These are phyloP conservation scores for Chloroclystis v-ata DNA, from an alignment of 2,888 invertebrate species.

Conservation along the genomic window DNA sequence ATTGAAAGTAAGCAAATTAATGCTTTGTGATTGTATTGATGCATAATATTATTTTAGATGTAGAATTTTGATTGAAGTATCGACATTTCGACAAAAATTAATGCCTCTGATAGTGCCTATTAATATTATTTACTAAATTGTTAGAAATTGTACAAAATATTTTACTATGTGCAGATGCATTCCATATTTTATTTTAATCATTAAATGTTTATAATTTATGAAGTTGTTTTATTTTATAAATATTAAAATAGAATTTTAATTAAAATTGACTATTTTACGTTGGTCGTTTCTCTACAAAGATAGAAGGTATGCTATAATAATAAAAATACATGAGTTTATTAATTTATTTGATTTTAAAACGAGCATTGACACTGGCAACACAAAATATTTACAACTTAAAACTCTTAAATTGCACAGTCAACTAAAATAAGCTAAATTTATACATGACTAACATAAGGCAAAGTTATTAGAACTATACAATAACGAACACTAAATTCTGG, in stretches of 20 bases:
- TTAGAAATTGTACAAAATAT: conserved; percentile 4
- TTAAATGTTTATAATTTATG: conserved; percentile 8
- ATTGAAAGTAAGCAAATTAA: too few relatives aligned
- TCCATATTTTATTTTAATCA: conserved; percentile 17
- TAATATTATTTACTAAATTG: conserved; percentile 4
- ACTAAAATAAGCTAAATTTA: conserved; percentile 11
- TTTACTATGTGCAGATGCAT: conserved; percentile 8
- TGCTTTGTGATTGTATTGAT: too few relatives aligned
- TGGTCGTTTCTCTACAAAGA: too few relatives aligned
- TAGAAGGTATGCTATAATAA: too few relatives aligned
- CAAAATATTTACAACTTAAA: conserved; percentile 36
- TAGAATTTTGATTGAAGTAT: too few relatives aligned
- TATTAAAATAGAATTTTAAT: too few relatives aligned
- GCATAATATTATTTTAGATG: too few relatives aligned
- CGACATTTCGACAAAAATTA: conserved; percentile 12
- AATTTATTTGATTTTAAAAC: conserved; percentile 5
- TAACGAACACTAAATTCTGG: neutral
- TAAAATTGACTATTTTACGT: too few relatives aligned
- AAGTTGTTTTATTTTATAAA: neutral
- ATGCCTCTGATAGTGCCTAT: conserved; percentile 15
- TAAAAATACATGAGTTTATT: neutral
- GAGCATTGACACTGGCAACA: conserved; percentile 29
- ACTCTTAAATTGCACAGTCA: conserved; percentile 25
- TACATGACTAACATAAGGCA: conserved; percentile 14
- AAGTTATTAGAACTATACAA: neutral